Conservation (phyloP, 2,888 invertebrate genomes). For the Meteorus colon region DNA sequence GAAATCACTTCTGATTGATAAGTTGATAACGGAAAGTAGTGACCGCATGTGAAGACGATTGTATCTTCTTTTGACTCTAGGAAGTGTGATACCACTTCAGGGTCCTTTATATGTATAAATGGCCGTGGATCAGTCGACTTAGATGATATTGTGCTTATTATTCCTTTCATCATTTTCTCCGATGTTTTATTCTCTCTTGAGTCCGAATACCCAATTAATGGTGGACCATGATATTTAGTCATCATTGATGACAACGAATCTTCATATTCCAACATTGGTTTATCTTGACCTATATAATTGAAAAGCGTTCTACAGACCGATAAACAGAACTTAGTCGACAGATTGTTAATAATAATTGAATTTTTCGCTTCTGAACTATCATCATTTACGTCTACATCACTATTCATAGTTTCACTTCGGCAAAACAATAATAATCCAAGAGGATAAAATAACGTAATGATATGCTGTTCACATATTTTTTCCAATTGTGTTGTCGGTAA, state of each 20-base stretch:
- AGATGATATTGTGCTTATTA: constrained; percentile 66
- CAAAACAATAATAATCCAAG: constrained; percentile 69
- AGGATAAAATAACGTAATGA: constrained; percentile 73
- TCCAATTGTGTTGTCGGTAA: constrained; percentile 76
- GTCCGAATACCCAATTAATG: constrained; percentile 68
- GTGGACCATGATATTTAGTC: constrained; percentile 68
- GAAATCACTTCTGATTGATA: constrained; percentile 67
- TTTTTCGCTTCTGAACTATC: constrained; percentile 55
- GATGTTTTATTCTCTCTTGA: constrained; percentile 65
- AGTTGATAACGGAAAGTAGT: constrained; percentile 65
- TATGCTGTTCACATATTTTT: constrained; percentile 76
- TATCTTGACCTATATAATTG: constrained; percentile 67
- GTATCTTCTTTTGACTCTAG: constrained; percentile 66
- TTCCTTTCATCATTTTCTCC: constrained; percentile 69
- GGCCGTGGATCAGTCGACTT: constrained; percentile 65
- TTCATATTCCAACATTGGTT: constrained; percentile 66
- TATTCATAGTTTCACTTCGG: constrained; percentile 57
- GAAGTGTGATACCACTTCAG: constrained; percentile 62
- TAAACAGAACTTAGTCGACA: constrained; percentile 68
- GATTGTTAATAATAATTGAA: constrained; percentile 58
- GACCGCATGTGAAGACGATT: constrained; percentile 70
- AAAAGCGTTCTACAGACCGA: constrained; percentile 67
- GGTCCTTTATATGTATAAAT: constrained; percentile 69
- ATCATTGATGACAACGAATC: constrained; percentile 66
- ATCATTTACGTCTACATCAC: constrained; percentile 57